Evolutionary conservation across 2,113 vertebrate species (phyloP).

Genomic region (Bubo scandiacus): DNA sequence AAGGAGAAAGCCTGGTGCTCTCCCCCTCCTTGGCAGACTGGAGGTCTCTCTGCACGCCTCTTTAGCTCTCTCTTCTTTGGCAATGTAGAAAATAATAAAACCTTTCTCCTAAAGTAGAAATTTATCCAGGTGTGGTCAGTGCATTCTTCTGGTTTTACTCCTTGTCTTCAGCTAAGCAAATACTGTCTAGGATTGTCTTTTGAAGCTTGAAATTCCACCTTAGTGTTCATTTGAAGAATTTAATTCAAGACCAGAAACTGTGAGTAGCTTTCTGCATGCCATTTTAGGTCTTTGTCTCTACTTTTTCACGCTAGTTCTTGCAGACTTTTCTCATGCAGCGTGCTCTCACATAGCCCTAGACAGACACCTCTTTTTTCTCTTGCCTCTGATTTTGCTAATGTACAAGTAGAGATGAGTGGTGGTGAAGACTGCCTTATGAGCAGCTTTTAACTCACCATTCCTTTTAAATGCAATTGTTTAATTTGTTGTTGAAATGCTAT

Average conservation of each 20-base stretch:
- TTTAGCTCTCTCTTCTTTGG: background rate
- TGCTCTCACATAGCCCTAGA: background rate
- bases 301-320: background rate
- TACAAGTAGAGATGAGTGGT: background rate
- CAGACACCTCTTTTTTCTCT: background rate
- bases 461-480: background rate
- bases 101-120: background rate
- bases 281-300: background rate
- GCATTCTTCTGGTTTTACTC: background rate
- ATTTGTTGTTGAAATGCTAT: background rate
- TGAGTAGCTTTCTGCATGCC: background rate
- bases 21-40: background rate
- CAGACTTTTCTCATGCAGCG: background rate
- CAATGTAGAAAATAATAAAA: background rate
- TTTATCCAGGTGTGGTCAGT: background rate
- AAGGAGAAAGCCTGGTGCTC: background rate
- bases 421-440: background rate
- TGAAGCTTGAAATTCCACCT: background rate
- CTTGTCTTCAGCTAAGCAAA: background rate
- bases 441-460: background rate
- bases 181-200: background rate
- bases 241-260: background rate
- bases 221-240: background rate
- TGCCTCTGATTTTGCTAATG: background rate
- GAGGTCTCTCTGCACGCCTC: background rate